Base-by-base conservation (phyloP, 30 jellyfish, hydroid and myxozoan species). In the Hydractinia echinata region DNA sequence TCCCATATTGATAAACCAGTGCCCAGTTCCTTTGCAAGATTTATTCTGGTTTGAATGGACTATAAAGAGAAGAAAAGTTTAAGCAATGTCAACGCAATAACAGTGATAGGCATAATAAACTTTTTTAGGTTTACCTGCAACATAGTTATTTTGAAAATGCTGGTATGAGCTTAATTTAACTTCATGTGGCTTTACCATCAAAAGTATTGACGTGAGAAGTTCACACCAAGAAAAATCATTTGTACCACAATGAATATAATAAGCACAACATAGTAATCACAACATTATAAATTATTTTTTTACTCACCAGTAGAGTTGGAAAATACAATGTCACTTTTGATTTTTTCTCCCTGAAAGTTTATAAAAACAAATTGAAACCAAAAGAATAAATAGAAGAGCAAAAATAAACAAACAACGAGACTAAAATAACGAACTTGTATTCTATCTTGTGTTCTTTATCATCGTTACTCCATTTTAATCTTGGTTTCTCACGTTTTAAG, bases 1-100 rank as follows among this genome's bases (percentile, higher is more conserved):
- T 94, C 99, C 99, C 99, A 94, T 30, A 94, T 94, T n/a, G 99
- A 80, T 55, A 94, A 60, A 48, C 99, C 99, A 11, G 97, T 86
- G 39, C 99, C 99, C 50, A 94, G 95, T 84, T 88, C 95, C 50
- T 82, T 84, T 51, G 99, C 99, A 50, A 93, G 72, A 44, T 73
- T 56, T 4, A 93, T 60, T 60, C 99, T 92, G n/a, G 86, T 93
- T 5, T 76, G 76, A 58, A 93, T 87, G 6, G 99, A 93, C 99
- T 93, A 67, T 7, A 76, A 30, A 30, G 70, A 58, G 4, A 51
- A 78, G 5, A 52, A 77, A 19, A n/a, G n/a, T n/a, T 48, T 14
- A 81, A 9, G 4, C 74, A 64, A 64, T 6, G 4, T 7, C 74
- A 64, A 7, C 4, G 74, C 19, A 64, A 64, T 13, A 64, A n/a